Conservation (phyloP, 2,888 invertebrate species). For the Strigamia transsilvanica region DNA sequence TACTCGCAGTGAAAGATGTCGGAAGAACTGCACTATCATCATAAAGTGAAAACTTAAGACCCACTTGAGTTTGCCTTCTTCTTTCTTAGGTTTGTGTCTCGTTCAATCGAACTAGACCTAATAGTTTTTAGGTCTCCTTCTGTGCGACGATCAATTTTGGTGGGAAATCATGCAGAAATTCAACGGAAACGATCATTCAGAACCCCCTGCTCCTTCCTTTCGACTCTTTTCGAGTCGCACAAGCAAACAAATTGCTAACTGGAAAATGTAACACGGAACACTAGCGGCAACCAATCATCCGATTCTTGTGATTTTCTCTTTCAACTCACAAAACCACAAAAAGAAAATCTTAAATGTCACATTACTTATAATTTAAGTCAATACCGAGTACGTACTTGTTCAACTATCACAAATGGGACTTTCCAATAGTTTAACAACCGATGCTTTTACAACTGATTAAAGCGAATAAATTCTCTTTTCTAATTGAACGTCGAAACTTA, state of each 20-base stretch:
- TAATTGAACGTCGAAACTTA: no score
- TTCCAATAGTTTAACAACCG: not conserved
- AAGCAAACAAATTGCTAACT: conserved; percentile 38
- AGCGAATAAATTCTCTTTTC: not conserved
- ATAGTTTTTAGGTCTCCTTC: conserved; percentile 11
- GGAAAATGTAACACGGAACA: conserved; percentile 38
- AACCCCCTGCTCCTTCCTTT: not conserved
- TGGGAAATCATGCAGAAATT: conserved; percentile 31
- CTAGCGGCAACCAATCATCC: conserved; percentile 35
- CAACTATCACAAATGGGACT: not conserved
- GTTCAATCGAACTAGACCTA: conserved; percentile 26
- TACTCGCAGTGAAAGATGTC: conserved; percentile 13
- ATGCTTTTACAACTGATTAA: not conserved
- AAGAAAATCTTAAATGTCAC: conserved; percentile 34
- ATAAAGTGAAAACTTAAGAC: conserved; percentile 35
- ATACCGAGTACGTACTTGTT: not conserved
- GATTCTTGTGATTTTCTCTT: conserved; percentile 22
- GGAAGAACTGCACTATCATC: conserved; percentile 25
- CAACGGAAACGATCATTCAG: conserved; percentile 34
- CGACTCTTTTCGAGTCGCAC: conserved; percentile 27
- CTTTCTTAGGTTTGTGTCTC: conserved; percentile 20
- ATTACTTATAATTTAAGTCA: conserved; percentile 26
- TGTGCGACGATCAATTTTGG: conserved; percentile 35
- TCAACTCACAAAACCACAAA: conserved; percentile 17
- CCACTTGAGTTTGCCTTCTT: conserved; percentile 38